Evolutionary conservation across 2,113 vertebrate species (phyloP), one percentile per base, ranked within the genome.

Genomic region (Globicephala melas): DNA sequence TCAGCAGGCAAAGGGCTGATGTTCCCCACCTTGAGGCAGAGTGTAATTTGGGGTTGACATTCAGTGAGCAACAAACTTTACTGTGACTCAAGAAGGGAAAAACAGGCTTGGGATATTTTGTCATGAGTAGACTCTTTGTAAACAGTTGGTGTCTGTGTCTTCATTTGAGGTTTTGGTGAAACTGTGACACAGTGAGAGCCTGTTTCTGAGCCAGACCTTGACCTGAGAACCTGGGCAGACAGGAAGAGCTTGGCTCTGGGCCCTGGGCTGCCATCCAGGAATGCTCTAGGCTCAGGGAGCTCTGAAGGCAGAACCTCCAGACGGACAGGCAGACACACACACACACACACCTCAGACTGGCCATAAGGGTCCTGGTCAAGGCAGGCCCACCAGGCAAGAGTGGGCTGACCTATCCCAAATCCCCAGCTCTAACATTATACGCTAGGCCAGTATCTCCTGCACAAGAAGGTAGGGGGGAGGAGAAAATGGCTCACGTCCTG

Each of bases 141-240:
- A 96, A 76, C 11, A 73, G 23, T 95, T 18, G 3, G 15, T 71
- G 68, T 91, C 38, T 58, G 82, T 36, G 31, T 92, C 82, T 79
- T 95, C 67, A 33, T n/a, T 36, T 36, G 88, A 95, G 73, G 74
- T 77, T 76, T 89, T 11, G 58, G 67, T 28, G 28, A 63, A 84
- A 53, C 20, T 5, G 5, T 26, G 87, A 44, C 41, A 33, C 6
- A 62, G 58, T 62, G 50, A 89, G 53, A 82, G 41, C 28, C 53
- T 83, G 33, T 65, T 74, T 67, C 67, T 92, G 73, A 89, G 84
- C 58, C 79, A 92, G 77, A 86, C 25, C 25, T 95, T 62, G 83
- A 47, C 67, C 76, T 94, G 20, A 0, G 25, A 68, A 83, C 58
- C n/a, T 81, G 26, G 28, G 67, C 80, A 95, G 33, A 90, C 21